These are phyloP conservation scores for Drosophila grimshawi DNA, from an alignment of 1,140 invertebrate species.

Conservation along the genomic window DNA sequence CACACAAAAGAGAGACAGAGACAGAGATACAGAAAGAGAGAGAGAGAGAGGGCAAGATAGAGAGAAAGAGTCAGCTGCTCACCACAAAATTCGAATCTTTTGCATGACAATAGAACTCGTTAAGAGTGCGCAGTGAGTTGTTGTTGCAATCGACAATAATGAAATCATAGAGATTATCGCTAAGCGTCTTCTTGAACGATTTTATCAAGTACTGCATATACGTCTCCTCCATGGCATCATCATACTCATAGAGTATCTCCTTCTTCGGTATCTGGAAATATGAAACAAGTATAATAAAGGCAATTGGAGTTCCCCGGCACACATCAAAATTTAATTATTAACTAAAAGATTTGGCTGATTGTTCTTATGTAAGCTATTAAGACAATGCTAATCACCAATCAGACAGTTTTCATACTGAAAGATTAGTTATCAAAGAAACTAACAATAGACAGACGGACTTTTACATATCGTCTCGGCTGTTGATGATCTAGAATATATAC, in stretches of 20 bases:
- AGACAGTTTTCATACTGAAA: no score
- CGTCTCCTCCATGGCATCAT: constrained; percentile 91
- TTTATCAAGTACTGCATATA: constrained; percentile 94
- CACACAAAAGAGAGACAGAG: constrained; percentile 2
- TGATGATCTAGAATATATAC: no score
- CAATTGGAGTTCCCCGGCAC: neutral
- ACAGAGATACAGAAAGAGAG: neutral
- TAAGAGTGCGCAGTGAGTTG: constrained; percentile 92
- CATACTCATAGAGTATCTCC: constrained; percentile 96
- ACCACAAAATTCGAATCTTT: constrained; percentile 96
- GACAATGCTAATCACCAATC: no score
- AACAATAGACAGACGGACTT: no score
- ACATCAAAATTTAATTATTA: no score
- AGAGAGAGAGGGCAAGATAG: neutral
- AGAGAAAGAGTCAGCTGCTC: constrained; percentile 60
- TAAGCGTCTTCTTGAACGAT: constrained; percentile 96
- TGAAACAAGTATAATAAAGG: neutral
- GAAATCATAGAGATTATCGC: constrained; percentile 96
- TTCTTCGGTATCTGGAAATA: constrained; percentile 86
- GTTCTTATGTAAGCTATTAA: no score
- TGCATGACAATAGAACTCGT: constrained; percentile 94
- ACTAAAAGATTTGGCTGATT: no score
- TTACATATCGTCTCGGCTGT: no score
- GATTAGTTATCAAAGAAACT: no score
- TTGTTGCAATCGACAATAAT: constrained; percentile 96